Evolutionary conservation across 2,113 vertebrate genomes (phyloP).

Genomic region (Boleophthalmus pectinirostris): DNA sequence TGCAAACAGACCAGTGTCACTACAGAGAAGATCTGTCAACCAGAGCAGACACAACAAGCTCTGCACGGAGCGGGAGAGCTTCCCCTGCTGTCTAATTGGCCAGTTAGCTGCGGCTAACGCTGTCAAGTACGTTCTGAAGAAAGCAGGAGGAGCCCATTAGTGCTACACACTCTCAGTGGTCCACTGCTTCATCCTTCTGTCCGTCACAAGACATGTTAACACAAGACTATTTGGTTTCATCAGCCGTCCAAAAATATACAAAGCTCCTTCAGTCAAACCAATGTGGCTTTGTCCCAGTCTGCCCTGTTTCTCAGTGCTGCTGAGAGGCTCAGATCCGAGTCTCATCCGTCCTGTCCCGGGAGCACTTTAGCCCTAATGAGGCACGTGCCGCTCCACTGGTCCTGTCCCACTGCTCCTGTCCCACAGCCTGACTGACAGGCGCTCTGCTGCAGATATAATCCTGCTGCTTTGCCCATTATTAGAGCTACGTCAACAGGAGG

Average conservation of each 20-base stretch:
- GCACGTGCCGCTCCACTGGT: conserved; percentile 42
- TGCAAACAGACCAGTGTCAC: conserved; percentile 29
- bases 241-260: conserved; percentile 32
- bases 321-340: conserved; percentile 23
- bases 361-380: conserved; percentile 68
- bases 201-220: conserved; percentile 14
- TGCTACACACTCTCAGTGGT: conserved; percentile 22
- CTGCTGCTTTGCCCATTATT: conserved; percentile 68
- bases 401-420: conserved; percentile 44
- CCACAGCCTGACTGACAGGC: conserved; percentile 53
- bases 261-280: conserved; percentile 39
- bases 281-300: background rate
- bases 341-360: conserved; percentile 20
- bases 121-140: conserved; percentile 54
- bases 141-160: conserved; percentile 39
- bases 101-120: conserved; percentile 51
- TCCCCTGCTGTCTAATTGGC: conserved; percentile 63
- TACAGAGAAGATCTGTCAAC: conserved; percentile 47
- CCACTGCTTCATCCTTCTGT: conserved; percentile 24
- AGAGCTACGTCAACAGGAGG: conserved; percentile 43
- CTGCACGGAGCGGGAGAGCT: conserved; percentile 31
- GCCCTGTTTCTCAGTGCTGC: conserved; percentile 18
- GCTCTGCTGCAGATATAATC: conserved; percentile 53
- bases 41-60: conserved; percentile 44
- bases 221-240: conserved; percentile 16